Conservation (phyloP, 1,140 invertebrate genomes). For the Sinella curviseta region DNA sequence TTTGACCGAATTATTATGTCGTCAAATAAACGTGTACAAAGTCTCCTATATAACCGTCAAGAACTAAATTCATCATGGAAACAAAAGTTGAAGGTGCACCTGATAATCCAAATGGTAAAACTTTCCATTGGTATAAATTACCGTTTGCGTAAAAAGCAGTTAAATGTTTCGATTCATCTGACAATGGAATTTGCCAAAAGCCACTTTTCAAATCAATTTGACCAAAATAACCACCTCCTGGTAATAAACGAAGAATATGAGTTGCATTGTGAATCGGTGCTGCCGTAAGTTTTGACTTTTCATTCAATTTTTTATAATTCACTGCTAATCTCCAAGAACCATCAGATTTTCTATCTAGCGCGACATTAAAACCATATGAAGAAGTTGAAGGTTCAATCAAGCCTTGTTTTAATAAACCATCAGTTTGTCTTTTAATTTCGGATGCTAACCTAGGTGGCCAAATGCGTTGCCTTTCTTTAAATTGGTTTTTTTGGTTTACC, state of each 20-base stretch:
- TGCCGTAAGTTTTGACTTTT: neutral
- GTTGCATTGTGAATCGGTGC: neutral
- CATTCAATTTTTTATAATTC: conserved; percentile 25
- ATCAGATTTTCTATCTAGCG: conserved; percentile 10
- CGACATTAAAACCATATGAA: neutral
- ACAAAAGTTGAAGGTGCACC: conserved; percentile 50
- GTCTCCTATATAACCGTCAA: conserved; percentile 44
- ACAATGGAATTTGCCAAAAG: conserved; percentile 13
- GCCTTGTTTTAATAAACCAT: neutral
- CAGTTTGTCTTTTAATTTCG: neutral
- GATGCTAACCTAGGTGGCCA: conserved; percentile 1
- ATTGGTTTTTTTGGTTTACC: neutral
- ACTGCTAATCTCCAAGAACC: neutral
- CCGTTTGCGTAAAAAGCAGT: conserved; percentile 24
- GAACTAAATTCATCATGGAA: conserved; percentile 51
- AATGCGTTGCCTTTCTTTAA: neutral
- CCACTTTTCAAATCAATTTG: neutral
- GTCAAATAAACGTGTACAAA: conserved; percentile 56
- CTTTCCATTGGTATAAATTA: neutral
- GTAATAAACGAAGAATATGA: neutral
- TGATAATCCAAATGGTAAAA: neutral
- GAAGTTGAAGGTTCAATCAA: neutral
- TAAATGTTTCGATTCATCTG: neutral
- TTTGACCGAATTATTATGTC: conserved; percentile 57
- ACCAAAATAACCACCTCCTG: neutral